Base-by-base conservation (phyloP, 92 coral and sea anemone species). In the Blastomussa wellsi region DNA sequence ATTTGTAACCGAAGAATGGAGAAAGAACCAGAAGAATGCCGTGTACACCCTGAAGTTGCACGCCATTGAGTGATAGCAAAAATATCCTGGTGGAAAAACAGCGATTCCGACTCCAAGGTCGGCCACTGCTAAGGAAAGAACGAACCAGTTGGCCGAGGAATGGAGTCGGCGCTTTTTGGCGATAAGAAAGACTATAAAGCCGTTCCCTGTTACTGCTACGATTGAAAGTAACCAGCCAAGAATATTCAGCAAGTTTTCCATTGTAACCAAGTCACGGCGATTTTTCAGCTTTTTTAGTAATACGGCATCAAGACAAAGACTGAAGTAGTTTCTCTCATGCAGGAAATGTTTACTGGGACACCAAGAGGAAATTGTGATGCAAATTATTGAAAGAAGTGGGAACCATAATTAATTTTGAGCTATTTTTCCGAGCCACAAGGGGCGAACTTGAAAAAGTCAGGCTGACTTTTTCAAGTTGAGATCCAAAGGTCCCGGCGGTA, bases 81-180 rank as follows among this genome's bases (percentile, higher is more conserved):
- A 37, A 22, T 37, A 70, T 0, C 44, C 19, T 4, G 75, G 8
- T 22, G 75, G 75, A 82, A 71, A 70, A 41, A 51, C 37, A 31
- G 49, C 86, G 9, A 53, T 19, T 15, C 86, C 86, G 17, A 82
- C 86, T 13, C 38, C 69, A 53, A 82, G 51, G 16, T 82, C 86
- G 7, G 86, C 86, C n/a, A 82, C 68, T 33, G 86, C 86, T 11
- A 82, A 53, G 66, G 86, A 82, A 19, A 82, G 26, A 14, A 71
- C 69, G 33, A 52, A 49, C 86, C 78, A 82, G 52, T 82, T 82
- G 49, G 68, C 66, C 20, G 86, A 53, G 2, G 78, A 71, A 55
- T 82, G 70, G 3, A 82, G 77, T 11, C 78, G 49, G 38, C 53
- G 86, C 36, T 20, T 13, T 70, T 52, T 70, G 20, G 70, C 67